Percentiles rank a stretch among this genome's conserved stretches.
Conservation (phyloP, 2,113 vertebrate species). For the Oriolus oriolus region DNA sequence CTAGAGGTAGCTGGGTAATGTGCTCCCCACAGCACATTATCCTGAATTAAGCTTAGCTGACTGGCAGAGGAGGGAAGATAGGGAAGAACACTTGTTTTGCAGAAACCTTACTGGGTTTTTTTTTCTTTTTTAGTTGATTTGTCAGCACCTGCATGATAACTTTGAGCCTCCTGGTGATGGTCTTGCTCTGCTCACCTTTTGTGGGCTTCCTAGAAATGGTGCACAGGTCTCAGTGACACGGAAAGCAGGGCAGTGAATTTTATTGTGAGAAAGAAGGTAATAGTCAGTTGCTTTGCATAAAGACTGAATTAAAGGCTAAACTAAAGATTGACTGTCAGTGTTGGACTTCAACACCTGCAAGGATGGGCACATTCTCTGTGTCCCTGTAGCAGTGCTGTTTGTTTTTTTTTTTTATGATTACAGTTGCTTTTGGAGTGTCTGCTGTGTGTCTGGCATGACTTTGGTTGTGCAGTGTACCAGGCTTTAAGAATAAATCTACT, state of each 20-base stretch:
- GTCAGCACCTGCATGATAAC: not conserved
- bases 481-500: not conserved
- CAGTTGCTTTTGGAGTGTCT: not conserved
- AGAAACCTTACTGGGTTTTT: not conserved
- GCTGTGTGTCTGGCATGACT: not conserved
- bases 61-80: not conserved
- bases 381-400: not conserved
- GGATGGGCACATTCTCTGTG: too few relatives aligned
- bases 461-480: not conserved
- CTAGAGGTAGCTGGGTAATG: not conserved
- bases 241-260: not conserved
- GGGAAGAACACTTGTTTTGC: not conserved
- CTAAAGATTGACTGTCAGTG: not conserved
- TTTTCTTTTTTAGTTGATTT: not conserved
- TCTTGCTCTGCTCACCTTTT: not conserved
- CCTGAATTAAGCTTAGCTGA: not conserved
- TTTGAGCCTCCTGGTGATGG: not conserved
- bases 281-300: not conserved
- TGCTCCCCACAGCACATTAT: not conserved
- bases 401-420: not conserved
- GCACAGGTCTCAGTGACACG: not conserved
- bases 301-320: not conserved
- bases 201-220: not conserved
- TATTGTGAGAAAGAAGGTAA: not conserved
- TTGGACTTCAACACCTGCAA: not conserved